phyloP scores from a whole-genome alignment of 1,140 invertebrate species.

The Paraescarpia echinospica region DNA sequence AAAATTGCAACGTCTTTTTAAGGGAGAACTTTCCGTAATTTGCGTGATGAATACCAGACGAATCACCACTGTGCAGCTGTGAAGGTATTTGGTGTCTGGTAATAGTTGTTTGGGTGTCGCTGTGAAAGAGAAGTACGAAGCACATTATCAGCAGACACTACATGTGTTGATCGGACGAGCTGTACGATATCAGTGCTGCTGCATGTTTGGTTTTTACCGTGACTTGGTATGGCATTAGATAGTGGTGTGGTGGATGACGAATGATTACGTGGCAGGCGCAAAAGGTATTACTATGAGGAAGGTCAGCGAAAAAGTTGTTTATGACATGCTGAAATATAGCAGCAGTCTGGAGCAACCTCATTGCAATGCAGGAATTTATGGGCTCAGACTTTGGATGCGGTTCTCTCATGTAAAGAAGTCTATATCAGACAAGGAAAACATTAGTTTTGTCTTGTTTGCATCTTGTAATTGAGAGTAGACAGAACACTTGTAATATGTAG shows the following conservation, averaged over 20 bases:
- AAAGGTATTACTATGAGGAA: background rate
- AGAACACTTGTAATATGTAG: no score
- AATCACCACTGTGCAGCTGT: background rate
- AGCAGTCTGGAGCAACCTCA: background rate
- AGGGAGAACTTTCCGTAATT: background rate
- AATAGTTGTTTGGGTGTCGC: conserved; percentile 4
- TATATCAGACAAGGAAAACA: no score
- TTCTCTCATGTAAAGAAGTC: no score
- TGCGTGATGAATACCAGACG: background rate
- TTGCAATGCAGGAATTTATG: no score
- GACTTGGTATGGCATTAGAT: background rate
- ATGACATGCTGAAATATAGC: background rate
- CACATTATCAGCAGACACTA: background rate
- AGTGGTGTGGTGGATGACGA: background rate
- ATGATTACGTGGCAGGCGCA: background rate
- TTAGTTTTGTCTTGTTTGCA: no score
- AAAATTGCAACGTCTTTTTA: background rate
- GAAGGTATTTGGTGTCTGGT: background rate
- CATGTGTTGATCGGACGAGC: background rate
- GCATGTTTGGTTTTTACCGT: background rate
- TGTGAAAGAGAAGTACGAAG: background rate
- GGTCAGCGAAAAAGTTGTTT: background rate
- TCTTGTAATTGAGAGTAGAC: no score
- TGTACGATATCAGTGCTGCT: background rate
- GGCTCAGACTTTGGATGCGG: no score